A percentile compares a stretch with the other conserved stretches of the same genome.
phyloP scores from a whole-genome alignment of 1,140 invertebrate genomes.

The Procambarus clarkii region DNA sequence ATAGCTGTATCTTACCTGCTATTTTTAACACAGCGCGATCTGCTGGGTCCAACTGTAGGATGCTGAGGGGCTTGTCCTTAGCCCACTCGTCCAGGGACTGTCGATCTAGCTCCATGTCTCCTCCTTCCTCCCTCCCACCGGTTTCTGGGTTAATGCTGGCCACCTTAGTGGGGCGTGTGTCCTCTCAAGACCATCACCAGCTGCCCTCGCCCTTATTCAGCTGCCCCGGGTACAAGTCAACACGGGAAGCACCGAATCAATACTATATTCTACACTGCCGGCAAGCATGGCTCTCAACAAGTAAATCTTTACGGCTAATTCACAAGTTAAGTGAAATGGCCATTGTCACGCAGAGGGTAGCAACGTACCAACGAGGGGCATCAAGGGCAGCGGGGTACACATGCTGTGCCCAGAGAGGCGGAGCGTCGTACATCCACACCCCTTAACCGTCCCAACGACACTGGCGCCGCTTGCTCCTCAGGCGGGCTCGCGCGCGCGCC shows the following conservation, averaged over 20 bases:
- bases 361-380: slow-evolving; percentile 49
- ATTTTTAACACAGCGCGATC: slow-evolving; percentile 95
- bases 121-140: slow-evolving; percentile 44
- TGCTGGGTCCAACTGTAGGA: slow-evolving; percentile 94
- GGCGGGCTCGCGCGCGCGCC: not conserved
- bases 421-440: slow-evolving; percentile 45
- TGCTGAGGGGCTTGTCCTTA: slow-evolving; percentile 95
- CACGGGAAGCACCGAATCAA: slow-evolving; percentile 67
- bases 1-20: slow-evolving; percentile 84
- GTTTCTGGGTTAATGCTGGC: slow-evolving; percentile 49
- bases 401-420: slow-evolving; percentile 63
- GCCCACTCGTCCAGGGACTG: slow-evolving; percentile 95
- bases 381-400: slow-evolving; percentile 56
- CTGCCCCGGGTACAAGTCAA: slow-evolving; percentile 63
- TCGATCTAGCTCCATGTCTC: slow-evolving; percentile 73
- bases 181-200: slow-evolving; percentile 58
- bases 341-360: slow-evolving; percentile 31
- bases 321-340: slow-evolving; percentile 37
- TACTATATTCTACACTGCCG: slow-evolving; percentile 57
- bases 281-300: slow-evolving; percentile 49
- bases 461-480: not conserved
- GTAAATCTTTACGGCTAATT: slow-evolving; percentile 21
- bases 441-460: slow-evolving; percentile 44
- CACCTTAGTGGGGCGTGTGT: slow-evolving; percentile 62
- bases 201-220: slow-evolving; percentile 35